Evolutionary conservation across 1,140 invertebrate species (phyloP), one percentile per base, ranked within the genome.

Genomic region (Drosophila busckii): DNA sequence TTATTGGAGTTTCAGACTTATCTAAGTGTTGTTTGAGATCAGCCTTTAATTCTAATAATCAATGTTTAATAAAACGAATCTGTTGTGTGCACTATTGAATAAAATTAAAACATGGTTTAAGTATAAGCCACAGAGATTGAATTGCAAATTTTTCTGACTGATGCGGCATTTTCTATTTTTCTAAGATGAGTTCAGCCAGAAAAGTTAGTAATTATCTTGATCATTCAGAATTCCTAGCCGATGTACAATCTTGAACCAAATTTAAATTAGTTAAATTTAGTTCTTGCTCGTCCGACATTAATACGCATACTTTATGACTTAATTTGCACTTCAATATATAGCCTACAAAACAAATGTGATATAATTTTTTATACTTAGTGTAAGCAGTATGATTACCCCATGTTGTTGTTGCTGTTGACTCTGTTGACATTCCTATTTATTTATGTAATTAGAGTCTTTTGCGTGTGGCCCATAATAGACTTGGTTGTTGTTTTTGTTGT

Each of bases 391-490:
- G n/a, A n/a, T n/a, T n/a, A n/a, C n/a, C n/a, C n/a, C n/a, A n/a
- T n/a, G n/a, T n/a, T n/a, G n/a, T n/a, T n/a, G n/a, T 42, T 42
- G 17, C 4, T n/a, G 10, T 15, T 26, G n/a, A 4, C 9, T 29
- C 13, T 31, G 32, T 44, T 45, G 44, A 40, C 10, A 38, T 16
- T 45, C 10, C 32, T 60, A 45, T 46, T 38, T 53, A 40, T 38
- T 46, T 46, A 55, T 34, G 52, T 17, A 55, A 61, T 54, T 58
- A 58, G 34, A 42, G 15, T 29, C 7, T n/a, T 8, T 35, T 42
- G 23, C 17, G 13, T 40, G 9, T 31, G 23, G 9, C 31, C 2
- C 9, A 13, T 15, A 26, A 23, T 22, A 32, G 12, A 29, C 25
- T 17, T 44, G n/a, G 8, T 22, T 38, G 23, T 13, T 29, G 19